Conservation (phyloP, 1,140 invertebrate species). For the Probaryconus sp. region DNA sequence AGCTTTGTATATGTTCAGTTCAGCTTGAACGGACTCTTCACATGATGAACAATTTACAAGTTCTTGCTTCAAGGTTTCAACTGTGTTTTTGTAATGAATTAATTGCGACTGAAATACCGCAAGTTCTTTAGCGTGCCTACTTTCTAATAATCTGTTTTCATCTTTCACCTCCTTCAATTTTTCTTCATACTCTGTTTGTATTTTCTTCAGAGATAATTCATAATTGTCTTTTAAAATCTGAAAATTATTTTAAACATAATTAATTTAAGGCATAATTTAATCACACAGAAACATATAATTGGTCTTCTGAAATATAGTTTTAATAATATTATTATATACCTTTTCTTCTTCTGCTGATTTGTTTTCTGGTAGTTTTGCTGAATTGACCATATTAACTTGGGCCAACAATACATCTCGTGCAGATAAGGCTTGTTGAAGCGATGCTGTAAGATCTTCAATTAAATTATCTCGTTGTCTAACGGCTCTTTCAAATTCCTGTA, state of each 20-base stretch:
- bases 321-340: slow-evolving; percentile 49
- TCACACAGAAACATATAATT: slow-evolving; percentile 8
- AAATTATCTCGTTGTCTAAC: slow-evolving; percentile 70
- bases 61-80: slow-evolving; percentile 71
- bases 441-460: slow-evolving; percentile 72
- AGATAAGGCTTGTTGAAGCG: slow-evolving; percentile 70
- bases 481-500: slow-evolving; percentile 73
- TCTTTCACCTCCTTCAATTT: slow-evolving; percentile 63
- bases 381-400: slow-evolving; percentile 65
- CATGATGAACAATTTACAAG: slow-evolving; percentile 62
- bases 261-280: background rate
- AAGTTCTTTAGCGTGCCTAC: slow-evolving; percentile 71
- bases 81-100: slow-evolving; percentile 69
- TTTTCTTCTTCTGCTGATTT: slow-evolving; percentile 63
- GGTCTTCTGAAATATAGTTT: background rate
- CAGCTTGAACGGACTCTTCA: slow-evolving; percentile 61
- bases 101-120: slow-evolving; percentile 72
- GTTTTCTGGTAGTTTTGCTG: slow-evolving; percentile 49
- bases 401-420: slow-evolving; percentile 66
- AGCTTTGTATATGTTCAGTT: slow-evolving; percentile 63
- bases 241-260: slow-evolving; percentile 19
- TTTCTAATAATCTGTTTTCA: slow-evolving; percentile 69
- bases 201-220: slow-evolving; percentile 60
- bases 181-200: slow-evolving; percentile 66
- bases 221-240: slow-evolving; percentile 64